Conservation (phyloP, 1,140 invertebrate genomes). For the Maniola jurtina region DNA sequence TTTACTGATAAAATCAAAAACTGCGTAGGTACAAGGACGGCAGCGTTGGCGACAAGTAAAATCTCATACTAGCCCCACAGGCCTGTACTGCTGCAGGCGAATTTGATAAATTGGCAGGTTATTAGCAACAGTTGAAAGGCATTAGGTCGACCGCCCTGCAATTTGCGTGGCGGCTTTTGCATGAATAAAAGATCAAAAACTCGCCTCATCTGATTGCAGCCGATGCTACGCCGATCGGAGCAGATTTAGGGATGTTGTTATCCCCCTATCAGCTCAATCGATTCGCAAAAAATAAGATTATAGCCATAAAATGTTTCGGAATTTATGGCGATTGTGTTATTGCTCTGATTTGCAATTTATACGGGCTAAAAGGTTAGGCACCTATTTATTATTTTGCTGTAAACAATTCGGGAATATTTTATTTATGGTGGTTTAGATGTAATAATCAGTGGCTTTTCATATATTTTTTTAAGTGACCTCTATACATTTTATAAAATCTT, state of each 20-base stretch:
- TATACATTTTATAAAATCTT: too few relatives aligned
- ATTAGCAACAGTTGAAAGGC: conserved; percentile 77
- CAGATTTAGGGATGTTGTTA: conserved; percentile 54
- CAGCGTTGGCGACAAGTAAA: too few relatives aligned
- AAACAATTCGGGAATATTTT: conserved; percentile 7
- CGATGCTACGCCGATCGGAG: conserved; percentile 53
- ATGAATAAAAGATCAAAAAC: conserved; percentile 76
- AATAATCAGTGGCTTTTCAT: neutral
- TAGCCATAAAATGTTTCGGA: conserved; percentile 40
- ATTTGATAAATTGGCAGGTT: conserved; percentile 77
- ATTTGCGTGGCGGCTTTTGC: conserved; percentile 63
- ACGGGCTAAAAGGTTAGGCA: neutral
- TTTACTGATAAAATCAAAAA: neutral
- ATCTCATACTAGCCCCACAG: conserved; percentile 15
- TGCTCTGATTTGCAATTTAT: conserved; percentile 13
- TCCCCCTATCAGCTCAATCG: conserved; percentile 50
- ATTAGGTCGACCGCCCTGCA: conserved; percentile 73
- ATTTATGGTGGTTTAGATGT: conserved; percentile 1
- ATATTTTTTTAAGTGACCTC: neutral
- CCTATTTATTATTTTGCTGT: conserved; percentile 4
- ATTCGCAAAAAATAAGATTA: conserved; percentile 44
- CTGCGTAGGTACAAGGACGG: too few relatives aligned
- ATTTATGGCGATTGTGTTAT: conserved; percentile 27
- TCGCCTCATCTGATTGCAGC: conserved; percentile 57
- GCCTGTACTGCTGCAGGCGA: conserved; percentile 43